A percentile compares a stretch with the other conserved stretches of the same genome.
Evolutionary conservation across 2,888 invertebrate species (phyloP).

Genomic region (Germaria angustata): DNA sequence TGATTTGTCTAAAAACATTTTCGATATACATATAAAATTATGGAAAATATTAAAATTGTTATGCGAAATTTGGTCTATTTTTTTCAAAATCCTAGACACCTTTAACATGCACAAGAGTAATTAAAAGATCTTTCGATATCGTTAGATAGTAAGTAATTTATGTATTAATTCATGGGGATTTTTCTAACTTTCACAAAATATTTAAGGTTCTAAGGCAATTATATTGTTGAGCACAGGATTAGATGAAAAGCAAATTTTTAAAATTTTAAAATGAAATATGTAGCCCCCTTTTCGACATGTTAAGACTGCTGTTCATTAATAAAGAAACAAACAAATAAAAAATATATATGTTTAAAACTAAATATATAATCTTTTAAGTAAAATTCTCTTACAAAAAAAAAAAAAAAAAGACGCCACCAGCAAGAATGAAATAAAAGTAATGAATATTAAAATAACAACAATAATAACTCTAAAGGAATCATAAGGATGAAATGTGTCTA

Average conservation of each 20-base stretch:
- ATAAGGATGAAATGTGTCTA: neutral
- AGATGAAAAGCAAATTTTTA: constrained; percentile 24
- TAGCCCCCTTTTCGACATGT: constrained; percentile 27
- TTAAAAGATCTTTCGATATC: neutral
- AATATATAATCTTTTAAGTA: constrained; percentile 45
- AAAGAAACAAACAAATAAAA: neutral
- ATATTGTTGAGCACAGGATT: constrained; percentile 39
- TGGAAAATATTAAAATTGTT: neutral
- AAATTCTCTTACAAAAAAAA: constrained; percentile 6
- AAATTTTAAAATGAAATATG: neutral
- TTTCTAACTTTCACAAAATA: neutral
- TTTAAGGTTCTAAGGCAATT: constrained; percentile 31
- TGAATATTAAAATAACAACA: neutral
- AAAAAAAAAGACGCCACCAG: neutral
- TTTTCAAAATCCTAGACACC: too few species aligned
- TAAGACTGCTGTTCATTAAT: constrained; percentile 23
- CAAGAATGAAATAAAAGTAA: neutral
- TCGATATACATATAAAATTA: neutral
- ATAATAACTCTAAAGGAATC: neutral
- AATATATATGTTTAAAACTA: neutral
- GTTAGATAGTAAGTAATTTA: constrained; percentile 12
- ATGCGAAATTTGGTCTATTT: too few species aligned
- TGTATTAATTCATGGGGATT: neutral
- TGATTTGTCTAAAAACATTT: neutral
- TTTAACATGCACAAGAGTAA: neutral